Conservation (phyloP, 2,888 invertebrate species). For the Uloborus plumipes region DNA sequence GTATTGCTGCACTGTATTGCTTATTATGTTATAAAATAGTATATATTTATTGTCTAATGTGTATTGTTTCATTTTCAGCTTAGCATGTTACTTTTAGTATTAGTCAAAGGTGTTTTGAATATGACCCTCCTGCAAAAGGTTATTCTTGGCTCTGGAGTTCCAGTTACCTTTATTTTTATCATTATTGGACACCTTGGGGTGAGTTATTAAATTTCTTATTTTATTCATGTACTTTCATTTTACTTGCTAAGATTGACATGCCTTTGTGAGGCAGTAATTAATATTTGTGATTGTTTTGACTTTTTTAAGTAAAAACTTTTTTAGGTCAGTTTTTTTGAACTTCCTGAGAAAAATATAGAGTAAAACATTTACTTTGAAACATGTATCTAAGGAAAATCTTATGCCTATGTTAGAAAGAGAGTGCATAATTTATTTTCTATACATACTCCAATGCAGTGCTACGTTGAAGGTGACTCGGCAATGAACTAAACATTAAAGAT, state of each 20-base stretch:
- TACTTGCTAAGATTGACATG: neutral
- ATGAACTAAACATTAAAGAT: no score
- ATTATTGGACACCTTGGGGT: conserved; percentile 68
- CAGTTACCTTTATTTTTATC: conserved; percentile 67
- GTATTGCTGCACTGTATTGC: neutral
- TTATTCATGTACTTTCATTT: neutral
- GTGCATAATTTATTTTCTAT: no score
- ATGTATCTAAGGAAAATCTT: no score
- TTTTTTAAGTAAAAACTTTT: no score
- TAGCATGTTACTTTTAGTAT: conserved; percentile 54
- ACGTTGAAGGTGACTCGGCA: no score
- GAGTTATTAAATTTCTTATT: conserved; percentile 52
- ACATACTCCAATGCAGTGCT: no score
- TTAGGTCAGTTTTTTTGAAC: no score
- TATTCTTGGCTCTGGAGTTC: conserved; percentile 68
- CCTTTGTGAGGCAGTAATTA: no score
- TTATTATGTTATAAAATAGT: neutral
- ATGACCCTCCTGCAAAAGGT: conserved; percentile 66
- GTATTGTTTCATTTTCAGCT: conserved; percentile 12
- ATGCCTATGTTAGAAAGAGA: no score
- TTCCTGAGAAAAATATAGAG: no score
- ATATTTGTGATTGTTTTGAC: neutral
- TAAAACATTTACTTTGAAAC: no score
- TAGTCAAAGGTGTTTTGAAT: conserved; percentile 39
- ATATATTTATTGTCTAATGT: neutral